Evolutionary conservation across 2,113 vertebrate species (phyloP).

Genomic region (Lepisosteus osseus): DNA sequence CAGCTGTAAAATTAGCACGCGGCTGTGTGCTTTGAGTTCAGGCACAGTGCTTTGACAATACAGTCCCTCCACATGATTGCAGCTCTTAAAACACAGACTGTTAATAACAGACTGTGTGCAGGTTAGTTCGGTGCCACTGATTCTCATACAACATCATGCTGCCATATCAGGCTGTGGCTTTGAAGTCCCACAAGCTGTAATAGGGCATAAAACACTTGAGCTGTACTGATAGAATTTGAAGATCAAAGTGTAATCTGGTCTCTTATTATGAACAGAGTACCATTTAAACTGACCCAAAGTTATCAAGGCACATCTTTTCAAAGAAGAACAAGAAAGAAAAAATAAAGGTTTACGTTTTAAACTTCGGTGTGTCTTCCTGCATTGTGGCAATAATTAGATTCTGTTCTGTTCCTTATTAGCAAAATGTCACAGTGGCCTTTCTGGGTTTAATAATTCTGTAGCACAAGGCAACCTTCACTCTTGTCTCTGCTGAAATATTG

Average conservation of each 20-base stretch:
- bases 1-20: too few relatives aligned
- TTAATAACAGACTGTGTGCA: too few relatives aligned
- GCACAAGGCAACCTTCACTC: constrained; percentile 23
- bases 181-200: too few relatives aligned
- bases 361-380: constrained; percentile 29
- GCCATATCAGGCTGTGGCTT: too few relatives aligned
- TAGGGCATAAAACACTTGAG: too few relatives aligned
- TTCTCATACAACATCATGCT: too few relatives aligned
- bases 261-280: constrained; percentile 19
- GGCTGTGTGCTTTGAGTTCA: too few relatives aligned
- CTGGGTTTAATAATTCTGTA: constrained; percentile 50
- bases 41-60: too few relatives aligned
- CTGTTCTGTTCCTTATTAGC: constrained; percentile 52
- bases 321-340: constrained; percentile 19
- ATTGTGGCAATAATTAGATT: constrained; percentile 52
- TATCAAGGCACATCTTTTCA: neutral
- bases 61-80: too few relatives aligned
- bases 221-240: neutral
- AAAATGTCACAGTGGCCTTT: constrained; percentile 70
- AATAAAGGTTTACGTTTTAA: constrained; percentile 29
- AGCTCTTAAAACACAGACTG: too few relatives aligned
- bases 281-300: constrained; percentile 11
- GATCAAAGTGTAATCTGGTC: neutral
- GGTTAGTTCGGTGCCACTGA: too few relatives aligned
- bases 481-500: too few relatives aligned